Conservation (phyloP, 2,888 invertebrate species). For the Ormyrus labotus region DNA sequence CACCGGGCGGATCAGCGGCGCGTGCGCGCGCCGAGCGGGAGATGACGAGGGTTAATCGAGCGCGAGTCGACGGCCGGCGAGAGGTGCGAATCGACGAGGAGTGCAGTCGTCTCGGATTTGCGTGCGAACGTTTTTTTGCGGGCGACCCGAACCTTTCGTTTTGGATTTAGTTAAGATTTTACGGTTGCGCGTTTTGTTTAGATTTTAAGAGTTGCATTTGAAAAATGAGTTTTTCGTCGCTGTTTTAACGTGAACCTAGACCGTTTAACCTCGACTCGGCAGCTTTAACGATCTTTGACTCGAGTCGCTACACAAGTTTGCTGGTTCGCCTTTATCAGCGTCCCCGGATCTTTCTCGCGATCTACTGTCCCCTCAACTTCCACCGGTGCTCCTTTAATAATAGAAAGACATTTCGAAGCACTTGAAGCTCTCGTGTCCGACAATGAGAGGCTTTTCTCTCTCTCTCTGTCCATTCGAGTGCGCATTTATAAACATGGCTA, state of each 20-base stretch:
- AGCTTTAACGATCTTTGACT: background rate
- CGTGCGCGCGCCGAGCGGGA: background rate
- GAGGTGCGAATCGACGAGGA: background rate
- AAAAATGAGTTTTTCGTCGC: too few relatives aligned
- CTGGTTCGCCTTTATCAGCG: background rate
- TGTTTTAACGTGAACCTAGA: too few relatives aligned
- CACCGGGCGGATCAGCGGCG: background rate
- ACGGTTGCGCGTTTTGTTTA: too few relatives aligned
- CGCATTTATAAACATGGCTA: too few relatives aligned
- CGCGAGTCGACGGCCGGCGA: background rate
- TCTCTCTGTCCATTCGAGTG: background rate
- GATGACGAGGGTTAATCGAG: conserved; percentile 15
- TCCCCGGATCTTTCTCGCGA: background rate
- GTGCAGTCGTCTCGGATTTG: background rate
- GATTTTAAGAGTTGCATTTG: too few relatives aligned
- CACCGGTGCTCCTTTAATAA: background rate
- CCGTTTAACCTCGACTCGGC: too few relatives aligned
- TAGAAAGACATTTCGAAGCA: background rate
- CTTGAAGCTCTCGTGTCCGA: background rate
- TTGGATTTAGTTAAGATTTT: too few relatives aligned
- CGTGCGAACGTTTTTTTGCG: background rate
- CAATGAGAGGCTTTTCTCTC: background rate
- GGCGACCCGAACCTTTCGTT: too few relatives aligned
- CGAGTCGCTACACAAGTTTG: background rate
- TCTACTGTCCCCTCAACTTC: too few relatives aligned